phyloP scores from a whole-genome alignment of 2,888 invertebrate species.

The Tenthredo livida region DNA sequence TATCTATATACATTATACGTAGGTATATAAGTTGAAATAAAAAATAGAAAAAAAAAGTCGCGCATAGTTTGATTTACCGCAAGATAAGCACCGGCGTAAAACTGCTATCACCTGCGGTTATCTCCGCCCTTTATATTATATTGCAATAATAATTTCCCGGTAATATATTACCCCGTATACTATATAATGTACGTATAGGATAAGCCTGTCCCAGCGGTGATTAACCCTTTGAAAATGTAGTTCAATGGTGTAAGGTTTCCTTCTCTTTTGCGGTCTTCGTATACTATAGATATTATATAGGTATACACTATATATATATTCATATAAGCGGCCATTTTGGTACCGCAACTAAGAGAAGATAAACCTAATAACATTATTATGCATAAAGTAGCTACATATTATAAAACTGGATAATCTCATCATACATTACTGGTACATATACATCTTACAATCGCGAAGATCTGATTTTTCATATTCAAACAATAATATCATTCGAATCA shows the following conservation, averaged over 20 bases:
- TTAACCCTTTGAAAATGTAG: slow-evolving; percentile 68
- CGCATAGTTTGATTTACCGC: slow-evolving; percentile 52
- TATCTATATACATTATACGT: not conserved
- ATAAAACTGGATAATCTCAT: not conserved
- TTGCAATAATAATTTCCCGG: slow-evolving; percentile 53
- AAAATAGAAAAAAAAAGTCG: not conserved
- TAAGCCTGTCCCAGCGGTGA: slow-evolving; percentile 56
- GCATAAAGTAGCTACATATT: not conserved
- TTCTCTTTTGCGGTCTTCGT: slow-evolving; percentile 61
- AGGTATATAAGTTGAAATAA: not conserved
- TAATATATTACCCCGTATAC: slow-evolving; percentile 49
- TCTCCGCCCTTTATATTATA: slow-evolving; percentile 53
- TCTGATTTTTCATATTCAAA: not conserved
- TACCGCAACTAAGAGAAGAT: slow-evolving; percentile 65
- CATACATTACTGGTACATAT: not conserved
- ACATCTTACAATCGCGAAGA: not conserved
- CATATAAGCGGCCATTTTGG: slow-evolving; percentile 63
- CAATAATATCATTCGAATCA: not conserved
- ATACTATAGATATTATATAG: not conserved
- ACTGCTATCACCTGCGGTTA: slow-evolving; percentile 53
- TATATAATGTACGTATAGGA: not conserved
- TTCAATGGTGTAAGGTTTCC: slow-evolving; percentile 66
- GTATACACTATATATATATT: not conserved
- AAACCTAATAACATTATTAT: slow-evolving; percentile 52
- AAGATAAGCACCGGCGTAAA: slow-evolving; percentile 50